Percentiles rank a stretch among this genome's conserved stretches.
Conservation (phyloP, 2,113 vertebrate genomes). For the Tauraco erythrolophus region DNA sequence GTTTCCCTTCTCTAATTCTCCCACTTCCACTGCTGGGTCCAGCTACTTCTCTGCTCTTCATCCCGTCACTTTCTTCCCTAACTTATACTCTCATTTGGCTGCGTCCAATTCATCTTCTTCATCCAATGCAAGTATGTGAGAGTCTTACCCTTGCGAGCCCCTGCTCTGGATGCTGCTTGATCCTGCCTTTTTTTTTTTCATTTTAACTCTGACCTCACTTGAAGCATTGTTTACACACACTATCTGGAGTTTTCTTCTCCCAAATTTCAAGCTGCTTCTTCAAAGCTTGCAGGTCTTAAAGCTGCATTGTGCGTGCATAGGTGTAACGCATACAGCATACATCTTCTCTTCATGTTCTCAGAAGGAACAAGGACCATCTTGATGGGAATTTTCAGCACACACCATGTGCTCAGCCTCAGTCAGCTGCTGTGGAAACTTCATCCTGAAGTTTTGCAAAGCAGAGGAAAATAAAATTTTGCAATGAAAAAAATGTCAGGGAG, state of each 20-base stretch:
- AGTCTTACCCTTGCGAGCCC: neutral
- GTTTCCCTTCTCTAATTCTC: neutral
- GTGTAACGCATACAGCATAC: neutral
- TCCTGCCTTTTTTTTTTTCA: neutral
- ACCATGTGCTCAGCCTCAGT: neutral
- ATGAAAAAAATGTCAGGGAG: neutral
- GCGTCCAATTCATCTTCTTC: neutral
- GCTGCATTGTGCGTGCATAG: neutral
- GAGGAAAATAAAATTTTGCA: conserved; percentile 8
- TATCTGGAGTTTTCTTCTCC: neutral
- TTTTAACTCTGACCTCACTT: neutral
- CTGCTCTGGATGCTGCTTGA: neutral
- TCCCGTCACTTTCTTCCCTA: neutral
- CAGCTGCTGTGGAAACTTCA: neutral
- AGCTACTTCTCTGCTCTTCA: neutral
- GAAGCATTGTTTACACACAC: neutral
- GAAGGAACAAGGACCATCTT: neutral
- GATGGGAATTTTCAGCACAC: neutral
- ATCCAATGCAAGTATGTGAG: neutral
- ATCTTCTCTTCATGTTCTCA: neutral
- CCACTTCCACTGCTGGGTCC: neutral
- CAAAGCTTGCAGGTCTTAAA: neutral
- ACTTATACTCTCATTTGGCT: neutral
- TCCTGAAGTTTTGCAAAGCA: neutral
- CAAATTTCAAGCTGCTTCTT: neutral